These are phyloP conservation scores for Leucozona laternaria DNA, from an alignment of 2,888 invertebrate species.

Conservation along the genomic window DNA sequence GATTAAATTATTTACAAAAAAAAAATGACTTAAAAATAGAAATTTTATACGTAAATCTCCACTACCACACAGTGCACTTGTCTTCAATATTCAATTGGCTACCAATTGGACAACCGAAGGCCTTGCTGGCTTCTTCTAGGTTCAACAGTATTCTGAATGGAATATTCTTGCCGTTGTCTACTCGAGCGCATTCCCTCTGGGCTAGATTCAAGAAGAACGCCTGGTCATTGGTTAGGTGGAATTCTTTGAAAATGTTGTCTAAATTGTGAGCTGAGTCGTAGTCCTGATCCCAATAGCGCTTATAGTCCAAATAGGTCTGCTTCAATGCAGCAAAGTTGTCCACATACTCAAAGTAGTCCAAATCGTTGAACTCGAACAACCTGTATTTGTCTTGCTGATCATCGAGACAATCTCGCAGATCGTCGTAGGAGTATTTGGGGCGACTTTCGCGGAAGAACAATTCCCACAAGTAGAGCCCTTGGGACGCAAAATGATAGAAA, in stretches of 20 bases:
- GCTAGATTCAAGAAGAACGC: slow-evolving; percentile 69
- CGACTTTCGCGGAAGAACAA: slow-evolving; percentile 68
- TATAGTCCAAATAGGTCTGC: slow-evolving; percentile 58
- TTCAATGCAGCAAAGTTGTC: slow-evolving; percentile 62
- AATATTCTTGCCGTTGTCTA: slow-evolving; percentile 56
- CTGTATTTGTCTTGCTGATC: slow-evolving; percentile 62
- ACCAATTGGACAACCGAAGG: slow-evolving; percentile 53
- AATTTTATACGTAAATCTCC: neutral
- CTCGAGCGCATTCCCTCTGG: slow-evolving; percentile 60
- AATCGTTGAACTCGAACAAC: slow-evolving; percentile 63
- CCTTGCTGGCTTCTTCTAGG: slow-evolving; percentile 64
- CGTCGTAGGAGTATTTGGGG: slow-evolving; percentile 65
- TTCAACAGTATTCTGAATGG: slow-evolving; percentile 66
- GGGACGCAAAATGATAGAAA: slow-evolving; percentile 68
- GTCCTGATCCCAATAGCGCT: slow-evolving; percentile 60
- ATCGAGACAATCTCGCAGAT: slow-evolving; percentile 57
- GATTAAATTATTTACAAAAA: slow-evolving; percentile 51
- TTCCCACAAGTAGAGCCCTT: slow-evolving; percentile 67
- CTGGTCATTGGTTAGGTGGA: slow-evolving; percentile 61
- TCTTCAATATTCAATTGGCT: slow-evolving; percentile 60
- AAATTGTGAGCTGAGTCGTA: slow-evolving; percentile 56
- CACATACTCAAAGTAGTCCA: slow-evolving; percentile 68
- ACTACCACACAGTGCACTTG: slow-evolving; percentile 60
- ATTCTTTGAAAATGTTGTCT: slow-evolving; percentile 50
- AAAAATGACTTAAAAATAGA: slow-evolving; percentile 40